A percentile compares a stretch with the other conserved stretches of the same genome.
Conservation (phyloP, 1,140 invertebrate genomes). For the Microplitis demolitor region DNA sequence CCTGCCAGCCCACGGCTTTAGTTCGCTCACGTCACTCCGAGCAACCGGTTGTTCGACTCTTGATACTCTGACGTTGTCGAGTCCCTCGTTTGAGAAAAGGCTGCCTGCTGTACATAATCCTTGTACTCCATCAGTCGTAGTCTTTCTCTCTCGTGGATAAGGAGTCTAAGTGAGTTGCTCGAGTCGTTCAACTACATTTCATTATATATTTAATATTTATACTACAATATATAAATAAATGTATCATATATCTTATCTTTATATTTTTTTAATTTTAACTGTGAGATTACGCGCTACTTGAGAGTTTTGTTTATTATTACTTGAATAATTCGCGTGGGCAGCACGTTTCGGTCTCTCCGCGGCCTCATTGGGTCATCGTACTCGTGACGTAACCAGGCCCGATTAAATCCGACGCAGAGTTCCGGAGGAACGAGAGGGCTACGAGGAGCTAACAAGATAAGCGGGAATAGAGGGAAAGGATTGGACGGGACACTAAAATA, state of each 20-base stretch:
- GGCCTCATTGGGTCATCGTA: constrained; percentile 43
- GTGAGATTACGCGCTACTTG: not conserved
- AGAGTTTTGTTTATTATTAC: constrained; percentile 30
- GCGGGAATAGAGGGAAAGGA: constrained; percentile 11
- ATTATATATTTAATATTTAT: too few relatives aligned
- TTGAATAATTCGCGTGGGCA: constrained; percentile 4
- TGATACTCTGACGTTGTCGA: not conserved
- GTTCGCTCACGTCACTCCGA: constrained; percentile 61
- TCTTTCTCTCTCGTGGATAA: too few relatives aligned
- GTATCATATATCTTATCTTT: too few relatives aligned
- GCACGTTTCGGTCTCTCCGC: constrained; percentile 36
- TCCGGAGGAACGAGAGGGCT: not conserved
- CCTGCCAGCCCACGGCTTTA: constrained; percentile 57
- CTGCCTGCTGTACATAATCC: too few relatives aligned
- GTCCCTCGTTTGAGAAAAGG: not conserved
- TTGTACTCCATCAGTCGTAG: too few relatives aligned
- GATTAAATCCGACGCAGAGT: not conserved
- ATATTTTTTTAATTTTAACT: constrained; percentile 3
- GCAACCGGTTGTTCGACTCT: constrained; percentile 55
- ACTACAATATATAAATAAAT: too few relatives aligned
- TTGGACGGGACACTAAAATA: not conserved
- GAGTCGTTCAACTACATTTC: too few relatives aligned
- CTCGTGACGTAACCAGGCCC: constrained; percentile 27
- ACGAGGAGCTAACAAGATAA: too few relatives aligned
- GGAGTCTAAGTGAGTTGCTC: too few relatives aligned